Conservation (phyloP, 2,888 invertebrate species). For the Cyclophora punctaria region DNA sequence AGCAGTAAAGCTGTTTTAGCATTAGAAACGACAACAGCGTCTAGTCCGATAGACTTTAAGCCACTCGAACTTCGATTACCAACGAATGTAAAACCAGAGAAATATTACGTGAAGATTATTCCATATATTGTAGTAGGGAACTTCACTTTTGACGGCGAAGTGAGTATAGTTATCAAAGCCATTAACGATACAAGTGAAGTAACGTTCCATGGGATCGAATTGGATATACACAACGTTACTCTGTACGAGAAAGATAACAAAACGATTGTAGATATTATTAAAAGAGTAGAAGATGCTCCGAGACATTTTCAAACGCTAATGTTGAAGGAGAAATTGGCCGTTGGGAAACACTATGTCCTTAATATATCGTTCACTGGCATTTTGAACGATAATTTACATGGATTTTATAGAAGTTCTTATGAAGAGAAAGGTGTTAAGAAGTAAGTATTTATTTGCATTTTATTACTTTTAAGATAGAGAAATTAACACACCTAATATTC, state of each 20-base stretch:
- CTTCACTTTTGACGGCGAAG: constrained; percentile 85
- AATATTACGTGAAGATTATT: constrained; percentile 80
- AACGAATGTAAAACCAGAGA: constrained; percentile 78
- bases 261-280: constrained; percentile 40
- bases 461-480: no score
- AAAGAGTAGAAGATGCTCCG: constrained; percentile 71
- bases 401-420: constrained; percentile 90
- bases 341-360: constrained; percentile 78
- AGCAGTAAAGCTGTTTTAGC: constrained; percentile 49
- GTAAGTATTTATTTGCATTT: constrained; percentile 51
- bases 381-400: constrained; percentile 84
- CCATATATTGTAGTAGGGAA: constrained; percentile 84
- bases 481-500: no score
- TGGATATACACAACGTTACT: constrained; percentile 76
- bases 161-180: constrained; percentile 77
- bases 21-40: constrained; percentile 41
- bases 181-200: constrained; percentile 78
- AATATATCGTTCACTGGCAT: constrained; percentile 82
- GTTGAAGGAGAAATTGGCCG: constrained; percentile 72
- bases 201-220: constrained; percentile 83
- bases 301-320: constrained; percentile 82
- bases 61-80: constrained; percentile 80
- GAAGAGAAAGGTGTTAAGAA: constrained; percentile 79
- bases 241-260: constrained; percentile 62
- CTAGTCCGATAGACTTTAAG: constrained; percentile 24